Evolutionary conservation across 2,888 invertebrate species (phyloP).

Genomic region (Scaptomyza cyrtandrae): DNA sequence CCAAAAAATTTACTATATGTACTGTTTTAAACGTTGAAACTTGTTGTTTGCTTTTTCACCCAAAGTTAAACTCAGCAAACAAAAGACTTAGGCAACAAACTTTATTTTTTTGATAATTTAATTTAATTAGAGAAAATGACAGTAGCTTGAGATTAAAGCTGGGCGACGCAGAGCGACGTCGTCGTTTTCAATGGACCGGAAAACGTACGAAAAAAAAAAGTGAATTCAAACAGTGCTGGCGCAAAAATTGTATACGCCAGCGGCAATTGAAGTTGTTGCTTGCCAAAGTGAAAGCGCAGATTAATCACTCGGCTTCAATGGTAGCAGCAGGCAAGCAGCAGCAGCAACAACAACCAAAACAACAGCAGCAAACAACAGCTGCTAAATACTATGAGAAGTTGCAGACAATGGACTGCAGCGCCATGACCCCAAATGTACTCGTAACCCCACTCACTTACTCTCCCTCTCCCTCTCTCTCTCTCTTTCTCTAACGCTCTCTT

Average conservation of each 20-base stretch:
- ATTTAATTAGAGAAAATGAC: constrained; percentile 71
- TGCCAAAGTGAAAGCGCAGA: constrained; percentile 77
- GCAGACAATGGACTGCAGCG: constrained; percentile 21
- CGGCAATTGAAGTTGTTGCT: constrained; percentile 40
- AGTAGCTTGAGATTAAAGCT: constrained; percentile 56
- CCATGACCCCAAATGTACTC: constrained; percentile 25
- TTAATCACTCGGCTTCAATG: constrained; percentile 63
- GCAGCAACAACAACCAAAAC: constrained; percentile 11
- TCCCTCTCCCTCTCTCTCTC: neutral
- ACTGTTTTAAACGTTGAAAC: constrained; percentile 6
- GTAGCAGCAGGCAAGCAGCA: constrained; percentile 24
- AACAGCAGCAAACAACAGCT: constrained; percentile 17
- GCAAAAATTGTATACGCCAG: constrained; percentile 48
- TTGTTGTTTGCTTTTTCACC: constrained; percentile 59
- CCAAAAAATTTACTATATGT: constrained; percentile 11
- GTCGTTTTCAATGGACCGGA: constrained; percentile 76
- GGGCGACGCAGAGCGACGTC: constrained; percentile 8
- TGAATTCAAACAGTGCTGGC: constrained; percentile 65
- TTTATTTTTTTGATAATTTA: constrained; percentile 28
- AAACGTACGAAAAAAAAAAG: constrained; percentile 65
- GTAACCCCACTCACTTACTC: constrained; percentile 8
- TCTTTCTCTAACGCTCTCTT: neutral
- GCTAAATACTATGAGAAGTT: constrained; percentile 41
- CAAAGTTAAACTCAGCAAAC: constrained; percentile 38
- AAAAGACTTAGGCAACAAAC: constrained; percentile 72